Percentiles rank a stretch among this genome's conserved stretches.
These are phyloP conservation scores for Tiliqua scincoides DNA, from an alignment of 2,113 vertebrate species.

Conservation along the genomic window DNA sequence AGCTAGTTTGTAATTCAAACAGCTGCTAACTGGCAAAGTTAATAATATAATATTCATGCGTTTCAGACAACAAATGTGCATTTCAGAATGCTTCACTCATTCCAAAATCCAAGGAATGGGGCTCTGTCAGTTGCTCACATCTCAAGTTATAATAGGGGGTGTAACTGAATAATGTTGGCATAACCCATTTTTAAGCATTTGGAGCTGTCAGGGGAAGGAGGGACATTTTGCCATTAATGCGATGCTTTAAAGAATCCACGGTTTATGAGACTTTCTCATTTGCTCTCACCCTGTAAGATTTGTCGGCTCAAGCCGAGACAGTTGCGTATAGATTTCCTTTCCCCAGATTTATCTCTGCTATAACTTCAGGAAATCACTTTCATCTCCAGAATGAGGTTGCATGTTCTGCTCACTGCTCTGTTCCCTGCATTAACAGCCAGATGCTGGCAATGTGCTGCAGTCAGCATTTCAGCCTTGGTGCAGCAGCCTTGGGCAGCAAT, in stretches of 20 bases:
- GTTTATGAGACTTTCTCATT: background rate
- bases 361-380: background rate
- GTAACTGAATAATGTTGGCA: background rate
- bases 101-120: background rate
- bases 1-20: background rate
- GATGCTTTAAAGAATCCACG: background rate
- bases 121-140: background rate
- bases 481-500: constrained; percentile 23
- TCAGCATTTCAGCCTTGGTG: constrained; percentile 16
- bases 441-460: constrained; percentile 9
- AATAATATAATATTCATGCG: background rate
- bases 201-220: too few relatives aligned
- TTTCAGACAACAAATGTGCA: background rate
- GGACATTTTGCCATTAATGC: background rate
- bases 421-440: background rate
- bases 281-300: background rate
- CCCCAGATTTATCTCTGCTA: background rate
- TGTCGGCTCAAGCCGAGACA: background rate
- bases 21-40: background rate
- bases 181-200: background rate
- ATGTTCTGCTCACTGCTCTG: background rate
- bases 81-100: background rate
- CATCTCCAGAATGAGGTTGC: background rate
- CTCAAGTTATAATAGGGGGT: background rate
- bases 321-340: background rate